Evolutionary conservation across 2,888 invertebrate genomes (phyloP).

Genomic region (Netelia virgata): DNA sequence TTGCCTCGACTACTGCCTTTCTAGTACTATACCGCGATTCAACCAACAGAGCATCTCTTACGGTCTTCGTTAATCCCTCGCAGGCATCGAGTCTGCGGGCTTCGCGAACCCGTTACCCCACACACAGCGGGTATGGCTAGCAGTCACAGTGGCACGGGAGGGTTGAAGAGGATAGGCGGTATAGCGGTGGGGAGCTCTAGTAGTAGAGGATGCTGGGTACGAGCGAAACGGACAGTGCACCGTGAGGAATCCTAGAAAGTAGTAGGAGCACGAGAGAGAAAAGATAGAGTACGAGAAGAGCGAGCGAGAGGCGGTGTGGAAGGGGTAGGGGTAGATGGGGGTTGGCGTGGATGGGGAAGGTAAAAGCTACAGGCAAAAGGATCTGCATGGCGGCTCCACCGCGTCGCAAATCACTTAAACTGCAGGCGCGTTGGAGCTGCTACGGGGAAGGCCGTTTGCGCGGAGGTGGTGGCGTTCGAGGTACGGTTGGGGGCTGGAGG

Average conservation of each 20-base stretch:
- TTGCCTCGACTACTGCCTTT: slow-evolving; percentile 29
- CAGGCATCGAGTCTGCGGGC: slow-evolving; percentile 77
- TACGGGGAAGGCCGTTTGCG: slow-evolving; percentile 73
- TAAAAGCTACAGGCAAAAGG: slow-evolving; percentile 82
- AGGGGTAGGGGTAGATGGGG: not conserved
- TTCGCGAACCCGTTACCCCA: slow-evolving; percentile 78
- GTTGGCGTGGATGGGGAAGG: slow-evolving; percentile 65
- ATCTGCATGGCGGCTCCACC: slow-evolving; percentile 85
- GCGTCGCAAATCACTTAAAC: slow-evolving; percentile 85
- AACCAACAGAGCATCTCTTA: slow-evolving; percentile 61
- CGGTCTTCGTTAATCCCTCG: slow-evolving; percentile 79
- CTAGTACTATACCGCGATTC: slow-evolving; percentile 40
- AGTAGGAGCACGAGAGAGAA: not conserved
- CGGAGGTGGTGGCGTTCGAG: slow-evolving; percentile 63
- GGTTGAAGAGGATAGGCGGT: slow-evolving; percentile 53
- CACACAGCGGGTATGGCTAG: slow-evolving; percentile 71
- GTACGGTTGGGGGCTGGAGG: slow-evolving; percentile 57
- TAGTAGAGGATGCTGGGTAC: slow-evolving; percentile 37
- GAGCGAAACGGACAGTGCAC: slow-evolving; percentile 28
- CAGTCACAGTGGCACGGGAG: slow-evolving; percentile 58
- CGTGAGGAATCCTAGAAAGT: not conserved
- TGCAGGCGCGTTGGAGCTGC: slow-evolving; percentile 81
- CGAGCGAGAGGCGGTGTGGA: not conserved
- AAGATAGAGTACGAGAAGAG: slow-evolving; percentile 32
- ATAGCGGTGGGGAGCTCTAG: slow-evolving; percentile 53